phyloP scores from a whole-genome alignment of 2,888 invertebrate genomes.

The Odontothrips loti region DNA sequence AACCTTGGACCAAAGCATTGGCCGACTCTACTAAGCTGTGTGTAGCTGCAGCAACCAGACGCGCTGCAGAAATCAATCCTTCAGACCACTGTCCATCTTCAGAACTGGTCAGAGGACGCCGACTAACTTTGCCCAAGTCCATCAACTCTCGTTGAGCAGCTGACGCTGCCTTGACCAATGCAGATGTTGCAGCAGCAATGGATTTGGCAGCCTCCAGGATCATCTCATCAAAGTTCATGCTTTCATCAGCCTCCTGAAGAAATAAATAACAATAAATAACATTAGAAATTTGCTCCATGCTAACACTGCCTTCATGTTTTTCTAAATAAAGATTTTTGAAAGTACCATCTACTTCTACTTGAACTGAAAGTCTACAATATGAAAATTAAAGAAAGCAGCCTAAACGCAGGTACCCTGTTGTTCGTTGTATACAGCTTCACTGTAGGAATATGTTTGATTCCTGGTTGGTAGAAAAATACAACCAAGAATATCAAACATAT shows the following conservation, averaged over 20 bases:
- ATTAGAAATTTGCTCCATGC: slow-evolving; percentile 15
- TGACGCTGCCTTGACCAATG: slow-evolving; percentile 92
- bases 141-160: slow-evolving; percentile 95
- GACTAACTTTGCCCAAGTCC: slow-evolving; percentile 76
- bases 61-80: slow-evolving; percentile 90
- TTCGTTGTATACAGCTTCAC: slow-evolving; percentile 48
- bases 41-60: slow-evolving; percentile 94
- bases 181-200: slow-evolving; percentile 95
- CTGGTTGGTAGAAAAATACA: slow-evolving; percentile 88
- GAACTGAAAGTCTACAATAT: background rate
- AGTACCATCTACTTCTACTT: background rate
- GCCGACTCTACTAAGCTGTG: slow-evolving; percentile 97
- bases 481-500: slow-evolving; percentile 99
- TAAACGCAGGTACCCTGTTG: slow-evolving; percentile 5
- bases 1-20: slow-evolving; percentile 89
- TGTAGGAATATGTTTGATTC: slow-evolving; percentile 99
- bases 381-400: background rate
- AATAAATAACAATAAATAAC: slow-evolving; percentile 35
- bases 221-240: slow-evolving; percentile 97
- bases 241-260: slow-evolving; percentile 81
- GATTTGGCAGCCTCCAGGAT: slow-evolving; percentile 97
- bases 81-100: slow-evolving; percentile 99
- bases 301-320: background rate
- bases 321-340: slow-evolving; percentile 1
- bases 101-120: slow-evolving; percentile 75